phyloP scores from a whole-genome alignment of 2,113 vertebrate species.

The Catharus fuscescens region DNA sequence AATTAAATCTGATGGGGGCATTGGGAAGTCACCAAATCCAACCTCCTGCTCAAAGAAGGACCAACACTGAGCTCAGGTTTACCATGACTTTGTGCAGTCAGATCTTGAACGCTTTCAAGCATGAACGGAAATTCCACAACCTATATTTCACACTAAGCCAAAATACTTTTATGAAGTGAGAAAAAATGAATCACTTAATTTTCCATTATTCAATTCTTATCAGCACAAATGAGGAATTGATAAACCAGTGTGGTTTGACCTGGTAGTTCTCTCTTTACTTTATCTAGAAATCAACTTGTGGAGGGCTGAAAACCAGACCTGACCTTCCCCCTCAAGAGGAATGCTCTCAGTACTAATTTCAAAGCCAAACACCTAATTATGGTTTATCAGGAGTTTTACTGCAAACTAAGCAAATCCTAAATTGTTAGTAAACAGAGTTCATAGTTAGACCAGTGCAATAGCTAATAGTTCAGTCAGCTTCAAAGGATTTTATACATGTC shows the following conservation, averaged over 20 bases:
- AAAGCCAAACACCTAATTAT: conserved; percentile 3
- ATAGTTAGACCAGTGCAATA: background rate
- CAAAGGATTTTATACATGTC: background rate
- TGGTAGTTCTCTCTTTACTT: background rate
- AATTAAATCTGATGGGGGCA: background rate
- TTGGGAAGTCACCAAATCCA: background rate
- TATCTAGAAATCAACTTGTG: background rate
- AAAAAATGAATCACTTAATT: background rate
- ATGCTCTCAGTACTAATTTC: background rate
- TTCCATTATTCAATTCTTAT: background rate
- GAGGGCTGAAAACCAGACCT: background rate
- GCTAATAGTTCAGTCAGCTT: background rate
- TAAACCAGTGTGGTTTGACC: background rate
- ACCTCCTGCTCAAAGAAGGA: background rate
- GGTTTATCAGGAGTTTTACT: conserved; percentile 15
- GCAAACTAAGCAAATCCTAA: background rate
- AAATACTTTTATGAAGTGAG: background rate
- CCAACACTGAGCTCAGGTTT: background rate
- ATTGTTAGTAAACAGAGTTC: conserved; percentile 12
- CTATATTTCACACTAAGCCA: background rate
- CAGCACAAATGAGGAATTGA: background rate
- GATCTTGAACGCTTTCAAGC: background rate
- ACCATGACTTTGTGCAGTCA: background rate
- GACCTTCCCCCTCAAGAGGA: background rate
- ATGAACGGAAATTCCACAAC: background rate